phyloP scores from a whole-genome alignment of 30 jellyfish, hydroid and myxozoan genomes.

The Euphysa ruthae region DNA sequence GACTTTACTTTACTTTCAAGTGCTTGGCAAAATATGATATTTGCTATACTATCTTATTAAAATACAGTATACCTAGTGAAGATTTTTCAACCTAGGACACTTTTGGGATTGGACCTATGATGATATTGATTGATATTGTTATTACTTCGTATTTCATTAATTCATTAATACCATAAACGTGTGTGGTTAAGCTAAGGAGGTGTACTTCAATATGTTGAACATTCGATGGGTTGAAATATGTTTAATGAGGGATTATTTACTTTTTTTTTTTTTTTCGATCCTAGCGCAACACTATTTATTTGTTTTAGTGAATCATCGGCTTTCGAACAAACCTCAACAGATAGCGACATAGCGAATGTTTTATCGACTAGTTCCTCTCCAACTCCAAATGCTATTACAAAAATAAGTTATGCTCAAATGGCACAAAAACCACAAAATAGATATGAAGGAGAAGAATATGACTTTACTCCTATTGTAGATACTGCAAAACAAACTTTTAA shows the following conservation, averaged over 20 bases:
- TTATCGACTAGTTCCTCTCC: neutral
- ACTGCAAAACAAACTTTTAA: neutral
- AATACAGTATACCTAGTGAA: neutral
- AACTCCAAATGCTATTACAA: neutral
- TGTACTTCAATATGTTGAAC: no score
- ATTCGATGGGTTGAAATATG: no score
- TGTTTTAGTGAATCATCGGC: slow-evolving; percentile 30
- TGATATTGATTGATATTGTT: no score
- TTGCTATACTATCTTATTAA: neutral
- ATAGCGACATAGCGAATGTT: slow-evolving; percentile 1
- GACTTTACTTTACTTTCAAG: no score
- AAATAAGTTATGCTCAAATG: slow-evolving; percentile 91
- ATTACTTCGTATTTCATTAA: no score
- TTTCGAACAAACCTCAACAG: slow-evolving; percentile 25
- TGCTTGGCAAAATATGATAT: neutral
- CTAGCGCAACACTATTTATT: no score
- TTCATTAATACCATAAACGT: no score
- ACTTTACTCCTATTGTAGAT: neutral
- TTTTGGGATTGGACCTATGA: no score
- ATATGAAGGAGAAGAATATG: slow-evolving; percentile 6
- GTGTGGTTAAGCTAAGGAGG: no score
- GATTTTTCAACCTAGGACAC: no score
- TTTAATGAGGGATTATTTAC: no score
- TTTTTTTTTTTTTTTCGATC: no score
- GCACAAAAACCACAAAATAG: slow-evolving; percentile 74